phyloP scores from a whole-genome alignment of 1,140 invertebrate genomes.

The Bombus confusus region DNA sequence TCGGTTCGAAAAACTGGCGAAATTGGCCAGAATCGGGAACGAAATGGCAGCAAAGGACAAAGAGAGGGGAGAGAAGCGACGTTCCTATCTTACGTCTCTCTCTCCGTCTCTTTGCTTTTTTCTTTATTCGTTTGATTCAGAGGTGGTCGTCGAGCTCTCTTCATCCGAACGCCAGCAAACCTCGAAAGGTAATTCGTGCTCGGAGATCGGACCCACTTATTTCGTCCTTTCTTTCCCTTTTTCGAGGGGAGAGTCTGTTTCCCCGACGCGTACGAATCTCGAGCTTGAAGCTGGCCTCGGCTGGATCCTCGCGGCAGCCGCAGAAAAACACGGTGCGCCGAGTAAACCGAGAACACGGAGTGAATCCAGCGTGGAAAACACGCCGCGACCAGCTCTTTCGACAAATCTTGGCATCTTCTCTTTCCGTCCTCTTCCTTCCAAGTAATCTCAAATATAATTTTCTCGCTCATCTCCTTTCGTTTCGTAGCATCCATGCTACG shows the following conservation, averaged over 20 bases:
- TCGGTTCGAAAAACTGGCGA: constrained; percentile 48
- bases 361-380: not conserved
- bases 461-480: not conserved
- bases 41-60: not conserved
- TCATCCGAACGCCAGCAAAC: not conserved
- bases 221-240: constrained; percentile 23
- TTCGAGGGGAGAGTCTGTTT: constrained; percentile 8
- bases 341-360: not conserved
- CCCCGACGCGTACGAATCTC: not conserved
- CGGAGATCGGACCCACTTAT: constrained; percentile 30
- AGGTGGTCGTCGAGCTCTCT: no score
- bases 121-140: not conserved
- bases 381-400: not conserved
- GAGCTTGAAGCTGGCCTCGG: not conserved
- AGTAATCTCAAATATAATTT: not conserved
- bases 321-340: constrained; percentile 3
- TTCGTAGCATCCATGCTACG: not conserved
- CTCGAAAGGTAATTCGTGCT: constrained; percentile 43
- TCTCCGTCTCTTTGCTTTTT: not conserved
- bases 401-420: not conserved
- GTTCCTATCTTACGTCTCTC: not conserved
- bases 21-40: constrained; percentile 29
- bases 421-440: not conserved
- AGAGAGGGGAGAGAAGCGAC: no score
- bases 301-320: not conserved